Conservation (phyloP, 2,113 vertebrate genomes). For the Nothobranchius kuhntae region DNA sequence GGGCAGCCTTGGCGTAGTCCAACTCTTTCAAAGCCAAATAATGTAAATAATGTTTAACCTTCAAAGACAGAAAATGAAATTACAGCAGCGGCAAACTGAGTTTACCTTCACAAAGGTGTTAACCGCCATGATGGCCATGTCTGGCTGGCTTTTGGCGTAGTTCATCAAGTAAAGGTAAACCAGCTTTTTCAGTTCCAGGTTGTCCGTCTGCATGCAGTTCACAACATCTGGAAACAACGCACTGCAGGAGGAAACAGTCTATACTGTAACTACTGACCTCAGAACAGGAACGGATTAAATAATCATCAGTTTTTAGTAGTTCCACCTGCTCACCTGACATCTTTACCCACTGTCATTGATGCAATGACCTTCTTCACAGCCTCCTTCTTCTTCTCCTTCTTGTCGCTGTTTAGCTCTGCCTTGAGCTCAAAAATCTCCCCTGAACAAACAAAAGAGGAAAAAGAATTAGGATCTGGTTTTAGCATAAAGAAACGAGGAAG, state of each 20-base stretch:
- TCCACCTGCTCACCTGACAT: conserved; percentile 86
- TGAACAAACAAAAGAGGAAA: conserved; percentile 57
- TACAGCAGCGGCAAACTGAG: neutral
- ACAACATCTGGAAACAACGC: conserved; percentile 97
- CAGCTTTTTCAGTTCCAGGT: conserved; percentile 97
- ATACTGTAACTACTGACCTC: neutral
- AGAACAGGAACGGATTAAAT: neutral
- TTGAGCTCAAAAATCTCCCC: conserved; percentile 99
- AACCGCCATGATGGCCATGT: conserved; percentile 99
- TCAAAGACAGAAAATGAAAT: neutral
- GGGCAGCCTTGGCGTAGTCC: too few relatives aligned
- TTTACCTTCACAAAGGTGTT: conserved; percentile 98
- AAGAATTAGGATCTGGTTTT: neutral
- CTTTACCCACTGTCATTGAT: conserved; percentile 98
- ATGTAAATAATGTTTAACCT: neutral
- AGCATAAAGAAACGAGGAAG: neutral
- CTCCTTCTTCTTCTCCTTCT: conserved; percentile 99
- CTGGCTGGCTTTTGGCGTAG: conserved; percentile 98
- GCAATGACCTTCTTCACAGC: conserved; percentile 99
- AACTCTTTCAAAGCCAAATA: neutral
- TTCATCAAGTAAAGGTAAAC: conserved; percentile 99
- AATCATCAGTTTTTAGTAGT: neutral
- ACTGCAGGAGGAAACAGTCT: conserved; percentile 62
- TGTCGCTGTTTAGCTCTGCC: conserved; percentile 97
- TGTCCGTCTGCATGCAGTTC: conserved; percentile 99